These are phyloP conservation scores for Stenodema calcarata DNA, from an alignment of 2,888 invertebrate genomes.

Conservation along the genomic window DNA sequence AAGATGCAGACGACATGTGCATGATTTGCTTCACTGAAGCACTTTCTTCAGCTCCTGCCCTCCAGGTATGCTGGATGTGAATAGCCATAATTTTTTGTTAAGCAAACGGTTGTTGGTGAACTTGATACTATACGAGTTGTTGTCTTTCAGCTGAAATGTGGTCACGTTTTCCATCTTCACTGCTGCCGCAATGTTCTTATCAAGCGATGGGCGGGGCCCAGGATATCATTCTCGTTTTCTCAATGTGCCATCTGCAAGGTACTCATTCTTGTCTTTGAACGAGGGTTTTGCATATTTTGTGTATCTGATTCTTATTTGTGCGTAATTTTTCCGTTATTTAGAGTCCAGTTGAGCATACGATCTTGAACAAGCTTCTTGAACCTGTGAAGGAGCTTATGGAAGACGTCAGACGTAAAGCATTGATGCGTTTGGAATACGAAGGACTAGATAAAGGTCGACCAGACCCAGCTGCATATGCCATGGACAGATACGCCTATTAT, in stretches of 20 bases:
- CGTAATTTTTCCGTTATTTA: slow-evolving; percentile 58
- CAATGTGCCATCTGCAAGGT: slow-evolving; percentile 97
- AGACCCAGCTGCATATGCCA: slow-evolving; percentile 87
- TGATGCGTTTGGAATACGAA: slow-evolving; percentile 96
- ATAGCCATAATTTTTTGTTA: no score
- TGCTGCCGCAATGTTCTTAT: slow-evolving; percentile 85
- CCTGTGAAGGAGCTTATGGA: slow-evolving; percentile 84
- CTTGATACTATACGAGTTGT: slow-evolving; percentile 26
- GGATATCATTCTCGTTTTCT: slow-evolving; percentile 95
- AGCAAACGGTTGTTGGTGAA: background rate
- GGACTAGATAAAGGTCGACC: slow-evolving; percentile 79
- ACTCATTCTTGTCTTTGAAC: background rate
- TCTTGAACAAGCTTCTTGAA: slow-evolving; percentile 76
- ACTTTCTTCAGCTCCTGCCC: slow-evolving; percentile 90
- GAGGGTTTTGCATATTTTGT: background rate
- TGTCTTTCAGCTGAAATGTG: slow-evolving; percentile 78
- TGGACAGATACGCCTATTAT: slow-evolving; percentile 98
- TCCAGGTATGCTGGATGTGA: slow-evolving; percentile 71
- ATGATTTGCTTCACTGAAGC: slow-evolving; percentile 99
- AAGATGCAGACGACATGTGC: slow-evolving; percentile 99
- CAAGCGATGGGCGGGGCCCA: slow-evolving; percentile 91
- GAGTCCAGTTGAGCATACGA: slow-evolving; percentile 83
- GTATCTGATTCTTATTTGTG: background rate
- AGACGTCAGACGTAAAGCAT: slow-evolving; percentile 90
- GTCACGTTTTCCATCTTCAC: slow-evolving; percentile 94